Evolutionary conservation across 2,797 vertebrate genomes (phyloP).

Genomic region (Serranus cabrilla): DNA sequence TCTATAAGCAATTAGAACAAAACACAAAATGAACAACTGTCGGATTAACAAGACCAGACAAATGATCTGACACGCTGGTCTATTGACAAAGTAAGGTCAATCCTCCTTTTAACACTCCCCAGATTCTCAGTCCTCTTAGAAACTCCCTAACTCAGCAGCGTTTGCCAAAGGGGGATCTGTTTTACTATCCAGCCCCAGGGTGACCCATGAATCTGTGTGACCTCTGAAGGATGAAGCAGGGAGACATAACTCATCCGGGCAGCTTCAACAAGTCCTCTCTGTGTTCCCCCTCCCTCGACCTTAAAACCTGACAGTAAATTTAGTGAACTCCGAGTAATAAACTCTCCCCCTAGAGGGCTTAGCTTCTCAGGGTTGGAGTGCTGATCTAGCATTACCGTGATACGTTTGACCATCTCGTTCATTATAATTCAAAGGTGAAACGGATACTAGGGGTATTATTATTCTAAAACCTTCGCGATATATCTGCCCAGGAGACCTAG

Average conservation of each 20-base stretch:
- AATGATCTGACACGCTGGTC: slow-evolving; percentile 30
- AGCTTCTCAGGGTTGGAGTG: slow-evolving; percentile 60
- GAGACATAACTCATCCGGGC: slow-evolving; percentile 76
- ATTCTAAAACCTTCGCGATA: slow-evolving; percentile 71
- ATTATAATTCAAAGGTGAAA: slow-evolving; percentile 79
- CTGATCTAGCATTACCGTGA: slow-evolving; percentile 73
- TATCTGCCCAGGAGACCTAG: slow-evolving; percentile 59
- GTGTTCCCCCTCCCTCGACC: slow-evolving; percentile 63
- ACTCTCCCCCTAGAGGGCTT: slow-evolving; percentile 63
- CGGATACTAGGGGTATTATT: slow-evolving; percentile 61
- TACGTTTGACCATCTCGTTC: slow-evolving; percentile 74
- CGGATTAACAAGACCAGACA: slow-evolving; percentile 35
- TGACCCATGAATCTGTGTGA: slow-evolving; percentile 77
- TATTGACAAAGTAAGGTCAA: slow-evolving; percentile 44
- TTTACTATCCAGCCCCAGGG: slow-evolving; percentile 67
- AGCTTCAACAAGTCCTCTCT: slow-evolving; percentile 79
- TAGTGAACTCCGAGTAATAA: slow-evolving; percentile 74
- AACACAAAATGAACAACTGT: slow-evolving; percentile 20
- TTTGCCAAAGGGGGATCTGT: slow-evolving; percentile 63
- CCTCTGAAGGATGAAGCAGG: slow-evolving; percentile 69
- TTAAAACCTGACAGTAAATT: slow-evolving; percentile 78
- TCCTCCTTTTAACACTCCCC: slow-evolving; percentile 50
- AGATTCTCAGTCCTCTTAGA: slow-evolving; percentile 33
- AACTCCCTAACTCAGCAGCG: slow-evolving; percentile 66
- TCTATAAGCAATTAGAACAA: slow-evolving; percentile 8